phyloP scores from a whole-genome alignment of 92 coral and sea anemone species.

The Actinernus sp. region DNA sequence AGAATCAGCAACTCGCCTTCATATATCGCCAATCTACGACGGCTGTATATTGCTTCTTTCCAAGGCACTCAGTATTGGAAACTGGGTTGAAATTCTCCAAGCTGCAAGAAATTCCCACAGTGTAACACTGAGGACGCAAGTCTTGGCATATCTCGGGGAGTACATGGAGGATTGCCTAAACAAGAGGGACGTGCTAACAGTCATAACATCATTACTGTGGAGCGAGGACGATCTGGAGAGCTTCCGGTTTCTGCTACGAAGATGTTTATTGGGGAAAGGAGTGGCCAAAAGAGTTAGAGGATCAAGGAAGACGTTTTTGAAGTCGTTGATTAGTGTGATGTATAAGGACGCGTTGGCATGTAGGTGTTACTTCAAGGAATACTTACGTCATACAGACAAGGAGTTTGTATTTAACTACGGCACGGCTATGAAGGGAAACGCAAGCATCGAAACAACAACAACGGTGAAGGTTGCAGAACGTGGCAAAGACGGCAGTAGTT shows the following conservation, averaged over 20 bases:
- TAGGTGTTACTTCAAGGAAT: conserved; percentile 22
- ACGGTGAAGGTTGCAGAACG: too few species aligned
- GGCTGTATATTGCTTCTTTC: conserved; percentile 25
- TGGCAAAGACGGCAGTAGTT: neutral
- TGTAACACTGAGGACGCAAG: neutral
- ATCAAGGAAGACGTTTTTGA: neutral
- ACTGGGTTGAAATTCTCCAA: conserved; percentile 10
- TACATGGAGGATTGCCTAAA: conserved; percentile 7
- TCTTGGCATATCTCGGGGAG: neutral
- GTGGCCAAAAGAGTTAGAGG: neutral
- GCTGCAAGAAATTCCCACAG: conserved; percentile 2
- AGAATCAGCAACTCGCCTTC: conserved; percentile 4
- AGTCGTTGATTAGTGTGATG: conserved; percentile 1
- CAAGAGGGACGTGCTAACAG: conserved; percentile 10
- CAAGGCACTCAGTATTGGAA: conserved; percentile 16
- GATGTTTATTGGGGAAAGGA: neutral
- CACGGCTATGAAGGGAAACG: too few species aligned
- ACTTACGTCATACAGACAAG: neutral
- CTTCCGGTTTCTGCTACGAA: conserved; percentile 4
- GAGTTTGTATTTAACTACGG: too few species aligned
- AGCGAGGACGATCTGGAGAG: conserved; percentile 4
- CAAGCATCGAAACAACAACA: neutral
- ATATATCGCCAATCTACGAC: conserved; percentile 5
- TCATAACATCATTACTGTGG: neutral
- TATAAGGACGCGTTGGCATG: conserved; percentile 13